Conservation (phyloP, 1,140 invertebrate genomes). For the Chironomus striatipennis region DNA sequence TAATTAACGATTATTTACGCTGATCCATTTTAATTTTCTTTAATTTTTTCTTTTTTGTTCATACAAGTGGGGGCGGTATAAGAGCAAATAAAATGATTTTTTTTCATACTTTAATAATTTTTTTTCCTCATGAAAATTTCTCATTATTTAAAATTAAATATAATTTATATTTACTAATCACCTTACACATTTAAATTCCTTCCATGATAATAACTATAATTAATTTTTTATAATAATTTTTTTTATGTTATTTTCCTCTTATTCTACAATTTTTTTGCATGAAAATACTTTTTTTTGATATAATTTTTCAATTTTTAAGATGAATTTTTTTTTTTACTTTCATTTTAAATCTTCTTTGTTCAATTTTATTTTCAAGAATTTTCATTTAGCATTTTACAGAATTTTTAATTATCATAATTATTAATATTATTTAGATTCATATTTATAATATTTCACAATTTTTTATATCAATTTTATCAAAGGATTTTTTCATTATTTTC, state of each 20-base stretch:
- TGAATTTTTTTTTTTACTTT: too few relatives aligned
- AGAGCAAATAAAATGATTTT: conserved; percentile 1
- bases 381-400: too few relatives aligned
- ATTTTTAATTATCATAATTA: too few relatives aligned
- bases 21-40: background rate
- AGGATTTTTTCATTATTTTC: too few relatives aligned
- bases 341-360: too few relatives aligned
- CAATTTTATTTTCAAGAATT: too few relatives aligned
- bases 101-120: background rate
- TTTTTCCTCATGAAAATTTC: conserved; percentile 1
- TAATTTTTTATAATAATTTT: conserved; percentile 11
- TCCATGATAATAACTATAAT: conserved; percentile 20
- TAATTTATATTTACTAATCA: conserved; percentile 20
- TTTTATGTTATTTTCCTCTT: conserved; percentile 16
- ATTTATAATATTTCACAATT: too few relatives aligned
- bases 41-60: background rate
- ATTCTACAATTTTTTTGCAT: background rate
- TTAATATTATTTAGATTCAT: too few relatives aligned
- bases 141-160: background rate
- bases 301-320: background rate
- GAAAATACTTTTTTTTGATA: background rate
- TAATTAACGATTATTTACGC: conserved; percentile 21
- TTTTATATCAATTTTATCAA: too few relatives aligned
- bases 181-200: conserved; percentile 21
- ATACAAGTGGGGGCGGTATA: background rate